These are phyloP conservation scores for Empis livida DNA, from an alignment of 2,888 invertebrate species.

Conservation along the genomic window DNA sequence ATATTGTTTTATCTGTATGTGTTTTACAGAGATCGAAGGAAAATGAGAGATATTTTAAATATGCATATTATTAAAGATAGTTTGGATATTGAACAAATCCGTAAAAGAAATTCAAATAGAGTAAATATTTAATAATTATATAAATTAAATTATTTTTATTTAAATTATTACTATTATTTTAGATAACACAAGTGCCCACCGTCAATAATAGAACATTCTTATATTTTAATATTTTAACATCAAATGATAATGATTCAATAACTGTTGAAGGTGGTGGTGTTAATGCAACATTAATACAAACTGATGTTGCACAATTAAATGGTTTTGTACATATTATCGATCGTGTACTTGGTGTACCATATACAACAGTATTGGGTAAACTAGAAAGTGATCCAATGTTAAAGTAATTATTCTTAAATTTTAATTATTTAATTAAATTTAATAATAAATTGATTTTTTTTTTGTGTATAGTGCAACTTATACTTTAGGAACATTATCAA, in stretches of 20 bases:
- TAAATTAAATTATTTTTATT: not conserved
- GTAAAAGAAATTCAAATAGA: constrained; percentile 55
- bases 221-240: constrained; percentile 65
- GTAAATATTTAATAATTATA: constrained; percentile 31
- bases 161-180: not conserved
- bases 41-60: constrained; percentile 62
- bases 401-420: constrained; percentile 47
- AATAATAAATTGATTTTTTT: not conserved
- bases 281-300: constrained; percentile 74
- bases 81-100: constrained; percentile 61
- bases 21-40: constrained; percentile 46
- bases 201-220: constrained; percentile 60
- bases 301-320: constrained; percentile 85
- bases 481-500: constrained; percentile 56
- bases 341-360: constrained; percentile 78
- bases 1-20: no score
- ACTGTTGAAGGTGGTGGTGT: constrained; percentile 89
- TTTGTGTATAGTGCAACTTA: constrained; percentile 52
- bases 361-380: constrained; percentile 72
- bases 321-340: constrained; percentile 91
- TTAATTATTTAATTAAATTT: not conserved
- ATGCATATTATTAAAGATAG: constrained; percentile 70
- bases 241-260: constrained; percentile 52
- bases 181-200: constrained; percentile 67
- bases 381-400: constrained; percentile 75